Evolutionary conservation across 1,140 invertebrate species (phyloP), one percentile per base, ranked within the genome.

Genomic region (Saccostrea echinata): DNA sequence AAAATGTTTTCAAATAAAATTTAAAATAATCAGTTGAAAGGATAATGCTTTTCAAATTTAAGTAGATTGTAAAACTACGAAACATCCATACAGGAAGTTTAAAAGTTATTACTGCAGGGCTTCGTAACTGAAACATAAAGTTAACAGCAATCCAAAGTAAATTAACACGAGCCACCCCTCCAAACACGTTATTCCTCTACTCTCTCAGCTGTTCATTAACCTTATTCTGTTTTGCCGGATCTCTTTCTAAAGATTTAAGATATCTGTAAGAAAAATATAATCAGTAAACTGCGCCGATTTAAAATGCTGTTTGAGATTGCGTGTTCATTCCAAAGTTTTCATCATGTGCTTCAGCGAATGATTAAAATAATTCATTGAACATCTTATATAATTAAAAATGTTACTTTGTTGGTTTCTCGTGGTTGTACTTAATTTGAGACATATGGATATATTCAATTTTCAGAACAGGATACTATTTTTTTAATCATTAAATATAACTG

Each of bases 181-280:
- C 91, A 11, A 85, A 88, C 6, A 91, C 90, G 33, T 90, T 92
- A 68, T 92, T 93, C 1, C 93, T 86, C 0, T 93, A 64, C 0
- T 91, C 88, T 4, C 88, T 84, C 51, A 94, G 85, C 3, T 84
- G 80, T 51, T 89, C 89, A 61, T 90, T 89, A 12, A 90, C 97
- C n/a, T 92, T 80, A 80, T 91, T 89, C 76, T 92, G 89, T 53
- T 91, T 85, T 64, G 89, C 52, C 24, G 86, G 81, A 43, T 91
- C 88, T 21, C 87, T 84, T 11, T 88, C 87, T 43, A 93, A 76
- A 8, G 92, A 92, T 83, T 91, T 87, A 35, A 91, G 86, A 30
- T 76, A 76, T 76, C 68, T 76, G 16, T 33, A 30, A 30, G 11
- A 27, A 33, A 12, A n/a, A n/a, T 21, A n/a, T n/a, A n/a, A n/a